Evolutionary conservation across 2,113 vertebrate species (phyloP), one percentile per base, ranked within the genome.

Genomic region (Sphyrna mokarran): DNA sequence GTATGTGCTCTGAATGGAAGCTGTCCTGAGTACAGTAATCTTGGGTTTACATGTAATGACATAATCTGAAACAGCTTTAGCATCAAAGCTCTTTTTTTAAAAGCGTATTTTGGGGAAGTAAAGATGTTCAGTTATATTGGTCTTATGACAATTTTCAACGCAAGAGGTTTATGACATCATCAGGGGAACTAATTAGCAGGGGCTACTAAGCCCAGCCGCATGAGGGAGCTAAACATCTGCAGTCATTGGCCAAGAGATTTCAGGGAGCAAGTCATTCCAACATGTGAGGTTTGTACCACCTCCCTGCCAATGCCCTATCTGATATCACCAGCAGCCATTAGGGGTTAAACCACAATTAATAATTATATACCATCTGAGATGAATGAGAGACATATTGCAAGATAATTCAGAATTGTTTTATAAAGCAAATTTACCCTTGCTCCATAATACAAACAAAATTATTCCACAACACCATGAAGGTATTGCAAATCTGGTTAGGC

Each of bases 221-320:
- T 90, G 87, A 90, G 87, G 87, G 87, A 90, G 87, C 87, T 90
- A 90, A 90, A 61, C 48, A 61, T 90, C 54, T 33, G 54, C 6
- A 61, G 87, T 61, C 87, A 61, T 90, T 90, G 48, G 87, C 54
- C 87, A 29, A 90, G 29, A 90, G 5, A 29, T 90, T 90, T 90
- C 87, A 90, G 54, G 87, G 54, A 63, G 6, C 87, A 9, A 1
- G 11, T 33, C 87, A 89, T 58, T 89, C 29, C 86, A 89, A 89
- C 86, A 90, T 90, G 11, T 90, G 87, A 90, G 54, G 29, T 4
- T 54, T 33, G 54, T 58, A 61, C 54, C 29, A 61, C 5, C 26
- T 33, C 87, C 26, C 54, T 33, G 4, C 10, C 54, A 90, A 61
- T 90, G 33, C 13, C 87, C 54, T 29, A 0, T 33, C 11, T 61